phyloP scores from a whole-genome alignment of 2,113 vertebrate species.

The Cromileptes altivelis region DNA sequence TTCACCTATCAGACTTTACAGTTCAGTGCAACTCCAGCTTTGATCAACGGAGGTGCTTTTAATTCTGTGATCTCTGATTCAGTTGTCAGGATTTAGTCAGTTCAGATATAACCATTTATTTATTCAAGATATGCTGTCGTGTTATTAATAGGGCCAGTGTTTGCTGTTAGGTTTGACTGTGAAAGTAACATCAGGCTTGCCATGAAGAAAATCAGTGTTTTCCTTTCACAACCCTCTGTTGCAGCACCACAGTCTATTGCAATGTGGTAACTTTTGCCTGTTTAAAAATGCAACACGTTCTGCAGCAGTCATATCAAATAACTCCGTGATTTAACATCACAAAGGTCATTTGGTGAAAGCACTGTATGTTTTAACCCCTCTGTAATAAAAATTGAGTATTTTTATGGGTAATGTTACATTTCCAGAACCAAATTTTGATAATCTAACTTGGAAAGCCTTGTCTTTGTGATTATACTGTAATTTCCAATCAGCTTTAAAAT shows the following conservation, averaged over 20 bases:
- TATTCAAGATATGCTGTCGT: too few relatives aligned
- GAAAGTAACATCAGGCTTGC: not conserved
- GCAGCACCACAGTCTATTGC: not conserved
- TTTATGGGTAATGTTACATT: not conserved
- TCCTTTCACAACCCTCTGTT: too few relatives aligned
- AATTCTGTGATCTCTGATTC: not conserved
- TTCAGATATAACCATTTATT: not conserved
- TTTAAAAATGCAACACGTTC: not conserved
- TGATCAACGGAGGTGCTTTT: not conserved
- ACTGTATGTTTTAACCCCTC: not conserved
- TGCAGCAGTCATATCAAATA: not conserved
- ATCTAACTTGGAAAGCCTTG: not conserved
- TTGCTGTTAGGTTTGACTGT: too few relatives aligned
- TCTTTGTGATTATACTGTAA: conserved; percentile 33
- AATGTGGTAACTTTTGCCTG: not conserved
- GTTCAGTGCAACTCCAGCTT: not conserved
- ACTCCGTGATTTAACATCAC: not conserved
- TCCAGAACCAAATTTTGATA: not conserved
- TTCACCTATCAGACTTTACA: not conserved
- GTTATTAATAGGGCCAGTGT: too few relatives aligned
- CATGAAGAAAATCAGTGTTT: not conserved
- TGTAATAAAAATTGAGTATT: not conserved
- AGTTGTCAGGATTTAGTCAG: not conserved
- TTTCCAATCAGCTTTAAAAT: conserved; percentile 30
- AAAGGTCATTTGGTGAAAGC: not conserved